Evolutionary conservation across 2,797 vertebrate genomes (phyloP), one percentile per base, ranked within the genome.

Genomic region (Sebastes jordani): DNA sequence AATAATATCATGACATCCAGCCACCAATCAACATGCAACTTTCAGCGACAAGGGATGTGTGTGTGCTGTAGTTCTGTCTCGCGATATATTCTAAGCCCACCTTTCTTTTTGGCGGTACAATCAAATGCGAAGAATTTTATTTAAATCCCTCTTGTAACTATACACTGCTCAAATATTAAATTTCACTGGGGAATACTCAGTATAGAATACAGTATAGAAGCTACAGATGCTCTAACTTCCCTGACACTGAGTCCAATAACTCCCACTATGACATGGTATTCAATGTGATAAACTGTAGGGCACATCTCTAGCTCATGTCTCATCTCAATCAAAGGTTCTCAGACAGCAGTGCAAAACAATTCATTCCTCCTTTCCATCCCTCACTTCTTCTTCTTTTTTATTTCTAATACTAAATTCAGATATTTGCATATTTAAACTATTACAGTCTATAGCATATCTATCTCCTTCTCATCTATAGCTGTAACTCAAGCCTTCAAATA

Each of bases 221-320:
- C 16, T 46, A 46, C 20, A 46, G 16, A 46, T 46, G 42, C 16
- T 46, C 42, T 46, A 46, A 46, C 42, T 46, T 46, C 42, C 3
- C 42, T 4, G 3, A 0, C 3, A 18, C 42, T 20, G 42, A 59
- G 75, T 63, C 62, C 36, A 55, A 34, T 58, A 80, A 76, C 42
- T 65, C 67, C 32, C 25, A 25, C 6, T 71, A 70, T 67, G 59
- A 72, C 55, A 79, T 49, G 7, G 13, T 61, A 65, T 83, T 67
- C 55, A 61, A 56, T 62, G 30, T 70, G 54, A 83, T 67, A 71
- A 14, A 42, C 38, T 42, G 38, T 11, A 56, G 25, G 30, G 34
- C 80, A 85, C 79, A 85, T 82, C 61, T 78, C 58, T 78, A 10
- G 8, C 9, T 79, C 30, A 84, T 63, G 69, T 70, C 20, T 82